Base-by-base conservation (phyloP, 92 coral and sea anemone species). In the Meandrina meandrites region DNA sequence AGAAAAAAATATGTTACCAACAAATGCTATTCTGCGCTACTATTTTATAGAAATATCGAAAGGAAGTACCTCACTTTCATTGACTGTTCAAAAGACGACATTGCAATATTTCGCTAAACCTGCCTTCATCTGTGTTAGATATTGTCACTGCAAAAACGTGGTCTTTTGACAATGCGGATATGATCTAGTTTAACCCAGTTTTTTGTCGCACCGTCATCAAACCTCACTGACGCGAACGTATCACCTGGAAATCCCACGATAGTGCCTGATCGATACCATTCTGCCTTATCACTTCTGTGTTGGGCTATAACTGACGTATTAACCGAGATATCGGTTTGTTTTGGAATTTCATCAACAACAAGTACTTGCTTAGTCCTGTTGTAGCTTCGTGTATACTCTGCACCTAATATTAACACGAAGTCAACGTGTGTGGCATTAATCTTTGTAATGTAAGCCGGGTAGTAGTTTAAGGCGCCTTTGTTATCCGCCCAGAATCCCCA, bases 191-290 rank as follows among this genome's bases (percentile, higher is more conserved):
- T 21, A 17, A 81, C 34, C 40, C 18, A 0, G 12, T 31, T 37
- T 21, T 11, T 1, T 37, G 2, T 8, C 1, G 36, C 10, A 8
- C 78, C 48, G 19, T 45, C 31, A 45, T 45, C 47, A 69, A 81
- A 81, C 66, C 4, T 50, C 11, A 82, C 86, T 0, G n/a, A 14
- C 4, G 50, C 86, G 0, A 3, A 68, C 4, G n/a, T 16, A 9
- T 30, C 8, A 71, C 53, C n/a, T 4, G 35, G 5, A 0, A 4
- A 31, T 8, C 17, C 27, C 36, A 66, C 45, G 35, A 75, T 73
- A n/a, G 16, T 83, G 4, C 86, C 86, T 18, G 73, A 11, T 36
- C 87, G 53, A n/a, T 72, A 83, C 86, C 86, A 32, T 1, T 54
- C 56, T 4, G 24, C 22, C 5, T 0, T 9, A 0, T 9, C 1